Conservation (phyloP, 2,797 vertebrate genomes). For the Etheostoma perlongum region DNA sequence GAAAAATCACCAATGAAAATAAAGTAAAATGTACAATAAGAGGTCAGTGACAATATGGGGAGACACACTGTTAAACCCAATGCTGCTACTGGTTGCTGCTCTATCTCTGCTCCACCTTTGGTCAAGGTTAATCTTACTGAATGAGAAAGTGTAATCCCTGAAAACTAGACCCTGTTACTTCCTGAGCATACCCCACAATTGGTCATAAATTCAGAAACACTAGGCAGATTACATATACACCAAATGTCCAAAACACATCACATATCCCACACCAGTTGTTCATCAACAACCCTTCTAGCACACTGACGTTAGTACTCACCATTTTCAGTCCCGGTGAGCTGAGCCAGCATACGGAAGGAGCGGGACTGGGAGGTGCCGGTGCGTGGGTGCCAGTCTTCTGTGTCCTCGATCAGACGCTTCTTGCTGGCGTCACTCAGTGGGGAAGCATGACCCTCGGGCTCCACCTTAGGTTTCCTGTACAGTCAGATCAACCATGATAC, state of each 20-base stretch:
- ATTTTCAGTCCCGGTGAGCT: conserved; percentile 96
- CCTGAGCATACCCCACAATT: conserved; percentile 9
- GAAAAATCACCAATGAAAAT: conserved; percentile 11
- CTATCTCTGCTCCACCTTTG: not conserved
- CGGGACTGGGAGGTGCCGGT: conserved; percentile 94
- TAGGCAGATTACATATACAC: conserved; percentile 4
- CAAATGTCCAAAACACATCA: conserved; percentile 16
- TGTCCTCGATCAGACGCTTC: conserved; percentile 96
- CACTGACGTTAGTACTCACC: conserved; percentile 77
- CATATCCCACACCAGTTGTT: conserved; percentile 16
- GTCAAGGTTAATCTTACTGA: conserved; percentile 13
- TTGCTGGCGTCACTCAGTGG: conserved; percentile 92
- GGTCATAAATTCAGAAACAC: conserved; percentile 48
- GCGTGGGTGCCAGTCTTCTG: conserved; percentile 95
- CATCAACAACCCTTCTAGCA: not conserved
- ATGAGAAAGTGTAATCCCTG: not conserved
- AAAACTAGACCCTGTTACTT: conserved; percentile 14
- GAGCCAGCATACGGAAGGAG: conserved; percentile 97
- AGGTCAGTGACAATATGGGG: not conserved
- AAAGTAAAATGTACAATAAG: conserved; percentile 1
- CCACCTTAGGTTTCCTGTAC: conserved; percentile 86
- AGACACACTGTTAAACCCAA: not conserved
- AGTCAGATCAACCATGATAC: conserved; percentile 55
- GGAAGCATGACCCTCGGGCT: conserved; percentile 85
- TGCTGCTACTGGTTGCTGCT: not conserved